Evolutionary conservation across 2,888 invertebrate species (phyloP), one percentile per base, ranked within the genome.

Genomic region (Lycia hirtaria): DNA sequence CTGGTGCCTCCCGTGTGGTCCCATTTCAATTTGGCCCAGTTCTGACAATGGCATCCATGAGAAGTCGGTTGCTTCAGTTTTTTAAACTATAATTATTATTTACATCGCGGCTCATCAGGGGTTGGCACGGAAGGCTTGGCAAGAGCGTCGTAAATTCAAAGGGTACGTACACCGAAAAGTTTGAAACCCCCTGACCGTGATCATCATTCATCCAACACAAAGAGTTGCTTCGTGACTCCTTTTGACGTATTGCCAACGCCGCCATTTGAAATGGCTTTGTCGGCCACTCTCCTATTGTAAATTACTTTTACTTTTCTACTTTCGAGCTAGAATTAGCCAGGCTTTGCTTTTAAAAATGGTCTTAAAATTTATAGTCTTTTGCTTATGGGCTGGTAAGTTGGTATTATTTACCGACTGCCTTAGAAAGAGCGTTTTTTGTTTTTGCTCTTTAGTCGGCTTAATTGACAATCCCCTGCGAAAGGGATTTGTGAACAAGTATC

Each of bases 161-260:
- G 37, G 14, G 51, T 14, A 4, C 12, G 26, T 7, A 9, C 12
- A 7, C 10, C 1, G 17, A 22, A 48, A 49, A 49, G 43, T 49
- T 56, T 53, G 26, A 28, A 9, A 24, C 7, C 33, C 24, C 9
- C 26, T 26, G 26, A 7, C 12, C 26, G 2, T 14, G 32, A 22
- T 28, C 49, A 60, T 60, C 52, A 60, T 28, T 60, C 60, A 60
- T 52, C 38, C 22, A 24, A 53, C 56, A 60, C 60, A 60, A 60
- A 51, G 51, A 49, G 30, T 37, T 35, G 19, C 28, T 44, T 49
- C 56, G 52, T 50, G 60, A 53, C 53, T 40, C 26, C 47, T 49
- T 58, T 59, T 59, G 58, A 54, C 58, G 44, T 49, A 53, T 58
- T 49, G 43, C 58, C 51, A 41, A 12, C 51, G 40, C 47, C 51